Percentiles rank a stretch among this genome's conserved stretches.
Conservation (phyloP, 2,888 invertebrate species). For the Lucinisca nassula region DNA sequence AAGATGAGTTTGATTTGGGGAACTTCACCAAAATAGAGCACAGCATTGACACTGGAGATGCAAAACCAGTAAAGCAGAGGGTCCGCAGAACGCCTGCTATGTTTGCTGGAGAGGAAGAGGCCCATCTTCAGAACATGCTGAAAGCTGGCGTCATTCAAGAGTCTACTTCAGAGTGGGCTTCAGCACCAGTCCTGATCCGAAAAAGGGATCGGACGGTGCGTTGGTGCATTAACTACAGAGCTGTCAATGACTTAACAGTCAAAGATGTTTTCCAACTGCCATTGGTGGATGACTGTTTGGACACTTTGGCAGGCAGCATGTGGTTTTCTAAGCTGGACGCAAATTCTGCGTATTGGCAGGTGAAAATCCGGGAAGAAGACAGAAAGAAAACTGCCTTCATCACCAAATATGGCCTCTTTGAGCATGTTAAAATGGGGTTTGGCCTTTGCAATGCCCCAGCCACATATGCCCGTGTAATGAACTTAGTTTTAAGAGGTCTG, state of each 20-base stretch:
- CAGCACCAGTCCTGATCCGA: conserved; percentile 55
- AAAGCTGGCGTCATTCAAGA: conserved; percentile 46
- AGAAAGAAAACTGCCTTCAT: conserved; percentile 68
- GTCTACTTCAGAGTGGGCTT: conserved; percentile 56
- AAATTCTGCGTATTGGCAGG: conserved; percentile 62
- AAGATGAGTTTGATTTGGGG: conserved; percentile 12
- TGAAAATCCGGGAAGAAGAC: conserved; percentile 51
- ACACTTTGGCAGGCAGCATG: conserved; percentile 43
- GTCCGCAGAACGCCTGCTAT: conserved; percentile 45
- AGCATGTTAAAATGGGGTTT: conserved; percentile 63
- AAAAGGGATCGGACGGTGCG: conserved; percentile 33
- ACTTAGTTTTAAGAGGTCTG: conserved; percentile 3
- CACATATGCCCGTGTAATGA: conserved; percentile 37
- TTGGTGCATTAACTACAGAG: conserved; percentile 21
- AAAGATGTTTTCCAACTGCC: conserved; percentile 25
- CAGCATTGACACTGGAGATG: conserved; percentile 34
- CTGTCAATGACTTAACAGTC: neutral
- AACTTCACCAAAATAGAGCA: conserved; percentile 18
- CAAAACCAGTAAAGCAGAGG: conserved; percentile 50
- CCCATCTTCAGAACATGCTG: conserved; percentile 47
- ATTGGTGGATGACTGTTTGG: conserved; percentile 52
- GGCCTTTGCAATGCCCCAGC: conserved; percentile 69
- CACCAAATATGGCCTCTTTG: conserved; percentile 67
- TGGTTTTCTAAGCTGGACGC: conserved; percentile 63
- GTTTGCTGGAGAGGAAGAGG: conserved; percentile 54